Conservation (phyloP, 2,797 vertebrate genomes). For the Trachurus trachurus region DNA sequence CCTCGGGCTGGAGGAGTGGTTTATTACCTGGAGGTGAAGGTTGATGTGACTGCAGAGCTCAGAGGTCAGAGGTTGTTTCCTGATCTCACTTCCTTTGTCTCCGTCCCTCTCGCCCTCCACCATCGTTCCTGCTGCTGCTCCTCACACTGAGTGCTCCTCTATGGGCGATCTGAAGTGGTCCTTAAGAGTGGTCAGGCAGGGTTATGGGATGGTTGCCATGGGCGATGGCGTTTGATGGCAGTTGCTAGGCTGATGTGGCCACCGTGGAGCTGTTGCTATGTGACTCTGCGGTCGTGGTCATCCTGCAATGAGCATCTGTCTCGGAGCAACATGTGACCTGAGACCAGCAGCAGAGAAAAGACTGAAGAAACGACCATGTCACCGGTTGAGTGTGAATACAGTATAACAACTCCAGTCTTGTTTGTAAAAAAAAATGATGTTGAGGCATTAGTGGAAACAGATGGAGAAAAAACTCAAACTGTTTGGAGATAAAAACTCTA, state of each 20-base stretch:
- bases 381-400: no score
- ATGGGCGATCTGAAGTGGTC: slow-evolving; percentile 57
- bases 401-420: no score
- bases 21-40: neutral
- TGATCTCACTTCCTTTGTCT: slow-evolving; percentile 7
- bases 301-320: slow-evolving; percentile 15
- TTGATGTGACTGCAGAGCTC: slow-evolving; percentile 1
- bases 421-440: no score
- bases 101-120: neutral
- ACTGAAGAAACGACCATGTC: no score
- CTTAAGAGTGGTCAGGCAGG: slow-evolving; percentile 47
- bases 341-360: slow-evolving; percentile 8
- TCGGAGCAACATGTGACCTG: slow-evolving; percentile 14
- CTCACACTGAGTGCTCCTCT: slow-evolving; percentile 15
- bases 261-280: slow-evolving; percentile 52
- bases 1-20: neutral
- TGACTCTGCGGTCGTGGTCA: slow-evolving; percentile 22
- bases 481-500: no score
- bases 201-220: slow-evolving; percentile 67
- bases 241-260: slow-evolving; percentile 68
- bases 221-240: slow-evolving; percentile 52
- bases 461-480: slow-evolving; percentile 4
- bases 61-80: neutral
- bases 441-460: neutral
- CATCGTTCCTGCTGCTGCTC: slow-evolving; percentile 19